Evolutionary conservation across 2,113 vertebrate species (phyloP), one percentile per base, ranked within the genome.

Genomic region (Mustela lutreola): DNA sequence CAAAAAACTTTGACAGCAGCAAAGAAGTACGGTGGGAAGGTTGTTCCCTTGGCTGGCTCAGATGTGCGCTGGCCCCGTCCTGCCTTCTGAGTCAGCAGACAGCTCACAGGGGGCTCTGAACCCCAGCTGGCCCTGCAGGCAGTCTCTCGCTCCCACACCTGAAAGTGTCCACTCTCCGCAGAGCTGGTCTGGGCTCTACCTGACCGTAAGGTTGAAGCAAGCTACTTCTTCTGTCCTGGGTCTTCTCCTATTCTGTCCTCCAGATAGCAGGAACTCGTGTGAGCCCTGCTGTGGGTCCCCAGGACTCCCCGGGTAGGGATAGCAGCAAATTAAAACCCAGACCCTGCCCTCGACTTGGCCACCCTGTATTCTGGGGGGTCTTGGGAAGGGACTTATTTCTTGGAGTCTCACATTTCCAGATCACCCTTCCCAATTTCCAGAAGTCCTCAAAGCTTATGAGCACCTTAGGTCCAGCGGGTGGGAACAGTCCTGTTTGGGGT

Each of bases 251-350:
- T 10, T 16, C 53, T 39, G 53, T 92, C 24, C 15, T 85, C 56
- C 75, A 87, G 90, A 83, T 0, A 91, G 76, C 58, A 88, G 92
- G 95, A 88, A 21, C 1, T n/a, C 2, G 5, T 31, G 2, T 12
- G 45, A 3, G 3, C 9, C 5, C 16, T 53, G 11, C 1, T 16
- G 1, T 1, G 7, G 56, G 36, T 28, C 5, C 16, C 22, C 58
- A 19, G 67, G 42, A 5, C 6, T 4, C 2, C 67, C 0, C 4
- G 0, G 22, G 4, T 1, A 11, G 2, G 4, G 0, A 45, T 21
- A 90, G 12, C 42, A 80, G 39, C 22, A 33, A 24, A 65, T 26
- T 21, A 73, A 73, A 73, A 42, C 36, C 5, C 56, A 16, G 50
- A 18, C 5, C 16, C 36, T 24, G 22, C 19, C 33, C 36, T 67